Evolutionary conservation across 2,797 vertebrate species (phyloP), one percentile per base, ranked within the genome.

Genomic region (Sebastes diaconus): DNA sequence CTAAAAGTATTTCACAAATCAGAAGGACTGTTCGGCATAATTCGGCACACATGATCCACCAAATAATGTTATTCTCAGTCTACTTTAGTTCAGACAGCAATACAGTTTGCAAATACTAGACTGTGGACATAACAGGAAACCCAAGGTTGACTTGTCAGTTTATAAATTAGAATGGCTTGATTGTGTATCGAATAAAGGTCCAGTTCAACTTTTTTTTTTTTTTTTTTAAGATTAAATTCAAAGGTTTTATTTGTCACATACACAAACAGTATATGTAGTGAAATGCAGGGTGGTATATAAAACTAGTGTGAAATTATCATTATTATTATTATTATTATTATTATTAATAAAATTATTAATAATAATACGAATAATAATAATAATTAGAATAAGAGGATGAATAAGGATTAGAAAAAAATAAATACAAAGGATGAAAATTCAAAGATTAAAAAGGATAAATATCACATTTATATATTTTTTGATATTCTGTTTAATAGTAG

Each of bases 1-100:
- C 2, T 24, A n/a, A 16, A 2, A 4, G 4, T 6, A 25, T 12
- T 8, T 30, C 10, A n/a, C 14, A 6, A 2, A 11, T 29, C 12
- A 8, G 9, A 36, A 0, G 4, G 39, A 52, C 0, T 16, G 0
- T 68, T 29, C 7, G 0, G 29, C 14, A 0, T 13, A 1, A 32
- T 71, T 50, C 75, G 32, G 74, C 77, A 3, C 22, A 18, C 0
- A 29, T 8, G 3, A 71, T 3, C 9, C 60, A 8, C n/a, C 29
- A 50, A 50, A 1, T 20, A 8, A 14, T 50, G 50, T 20, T 3
- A 22, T 30, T 16, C 4, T 27, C 8, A n/a, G 29, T 6, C 16
- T 59, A 1, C 13, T 58, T 27, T 22, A 18, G 1, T 36, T 70
- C 22, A 70, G 30, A 25, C 5, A 29, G 58, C 4, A 30, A 24